Conservation (phyloP, 2,113 vertebrate species). For the Caracal caracal region DNA sequence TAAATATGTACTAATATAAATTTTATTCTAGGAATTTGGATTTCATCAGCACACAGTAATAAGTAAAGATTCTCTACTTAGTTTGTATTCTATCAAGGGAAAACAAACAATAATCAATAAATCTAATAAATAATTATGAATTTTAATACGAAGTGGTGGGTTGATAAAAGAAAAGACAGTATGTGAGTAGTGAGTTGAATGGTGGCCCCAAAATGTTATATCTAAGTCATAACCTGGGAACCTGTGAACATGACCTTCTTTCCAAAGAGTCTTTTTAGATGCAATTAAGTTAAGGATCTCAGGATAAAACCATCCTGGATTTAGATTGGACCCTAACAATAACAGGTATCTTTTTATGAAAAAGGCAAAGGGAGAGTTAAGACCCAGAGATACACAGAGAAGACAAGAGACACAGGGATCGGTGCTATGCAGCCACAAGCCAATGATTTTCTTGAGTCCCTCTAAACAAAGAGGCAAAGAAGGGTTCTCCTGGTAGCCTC, state of each 20-base stretch:
- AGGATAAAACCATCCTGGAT: not conserved
- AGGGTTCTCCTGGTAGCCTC: rapidly evolving
- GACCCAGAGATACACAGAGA: not conserved
- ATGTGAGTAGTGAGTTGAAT: not conserved
- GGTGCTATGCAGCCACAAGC: not conserved
- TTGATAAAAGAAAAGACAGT: not conserved
- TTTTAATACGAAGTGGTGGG: not conserved
- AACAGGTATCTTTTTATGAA: not conserved
- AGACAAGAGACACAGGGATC: not conserved
- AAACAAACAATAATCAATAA: not conserved
- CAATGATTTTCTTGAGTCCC: not conserved
- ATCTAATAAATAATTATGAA: not conserved
- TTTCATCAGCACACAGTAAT: not conserved
- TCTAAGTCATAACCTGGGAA: not conserved
- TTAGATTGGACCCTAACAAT: not conserved
- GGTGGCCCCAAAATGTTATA: not conserved
- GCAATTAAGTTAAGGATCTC: not conserved
- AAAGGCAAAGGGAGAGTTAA: not conserved
- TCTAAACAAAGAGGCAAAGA: not conserved
- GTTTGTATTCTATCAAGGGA: not conserved
- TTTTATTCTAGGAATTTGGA: not conserved
- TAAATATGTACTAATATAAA: not conserved
- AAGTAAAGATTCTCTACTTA: not conserved
- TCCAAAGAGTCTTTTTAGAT: not conserved
- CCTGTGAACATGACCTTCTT: not conserved